These are phyloP conservation scores for Halictus ligatus DNA, from an alignment of 2,888 invertebrate species.

Conservation along the genomic window DNA sequence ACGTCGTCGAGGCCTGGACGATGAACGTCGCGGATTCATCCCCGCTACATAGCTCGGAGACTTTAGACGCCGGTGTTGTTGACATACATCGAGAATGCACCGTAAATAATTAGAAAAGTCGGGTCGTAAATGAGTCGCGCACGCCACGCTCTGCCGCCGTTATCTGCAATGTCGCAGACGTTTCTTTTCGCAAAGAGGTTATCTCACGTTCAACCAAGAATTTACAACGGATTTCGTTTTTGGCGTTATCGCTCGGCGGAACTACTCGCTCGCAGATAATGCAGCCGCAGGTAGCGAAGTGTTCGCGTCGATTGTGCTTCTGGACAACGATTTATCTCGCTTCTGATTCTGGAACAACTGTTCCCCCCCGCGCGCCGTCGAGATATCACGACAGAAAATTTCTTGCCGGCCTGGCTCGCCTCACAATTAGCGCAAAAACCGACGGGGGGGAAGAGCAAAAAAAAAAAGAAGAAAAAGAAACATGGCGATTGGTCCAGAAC, in stretches of 20 bases:
- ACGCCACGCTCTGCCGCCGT: not conserved
- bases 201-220: slow-evolving; percentile 54
- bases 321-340: not conserved
- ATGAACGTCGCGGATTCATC: no score
- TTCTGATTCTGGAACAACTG: not conserved
- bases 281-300: slow-evolving; percentile 20
- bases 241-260: slow-evolving; percentile 28
- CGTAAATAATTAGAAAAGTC: not conserved
- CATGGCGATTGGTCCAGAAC: slow-evolving; percentile 3
- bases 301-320: not conserved
- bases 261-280: slow-evolving; percentile 35
- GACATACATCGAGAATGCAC: no score
- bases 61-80: no score
- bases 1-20: no score
- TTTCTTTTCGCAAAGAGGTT: slow-evolving; percentile 37
- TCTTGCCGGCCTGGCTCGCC: not conserved
- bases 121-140: not conserved
- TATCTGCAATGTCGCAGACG: slow-evolving; percentile 19
- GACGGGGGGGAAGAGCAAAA: not conserved
- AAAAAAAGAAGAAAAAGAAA: not conserved
- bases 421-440: not conserved
- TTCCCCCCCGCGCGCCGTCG: not conserved
- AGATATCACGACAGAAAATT: not conserved
- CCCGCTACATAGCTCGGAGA: no score
- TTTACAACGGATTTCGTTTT: slow-evolving; percentile 54